These are phyloP conservation scores for Dasysyrphus tricinctus DNA, from an alignment of 2,888 invertebrate genomes.

Conservation along the genomic window DNA sequence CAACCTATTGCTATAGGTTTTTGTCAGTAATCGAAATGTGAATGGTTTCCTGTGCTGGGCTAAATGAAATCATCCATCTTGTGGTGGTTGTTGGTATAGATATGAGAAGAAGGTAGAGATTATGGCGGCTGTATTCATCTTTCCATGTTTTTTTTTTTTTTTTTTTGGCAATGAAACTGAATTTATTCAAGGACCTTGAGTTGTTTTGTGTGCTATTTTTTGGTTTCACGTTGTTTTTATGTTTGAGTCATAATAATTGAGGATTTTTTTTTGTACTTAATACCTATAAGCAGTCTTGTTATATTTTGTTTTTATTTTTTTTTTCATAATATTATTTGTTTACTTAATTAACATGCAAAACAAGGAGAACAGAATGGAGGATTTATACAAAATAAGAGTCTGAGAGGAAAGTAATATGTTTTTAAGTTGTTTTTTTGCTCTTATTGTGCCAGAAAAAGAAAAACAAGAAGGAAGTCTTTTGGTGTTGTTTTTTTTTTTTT, in stretches of 20 bases:
- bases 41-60: constrained; percentile 63
- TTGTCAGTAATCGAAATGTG: constrained; percentile 72
- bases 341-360: background rate
- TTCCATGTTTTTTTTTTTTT: background rate
- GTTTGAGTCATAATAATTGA: background rate
- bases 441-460: background rate
- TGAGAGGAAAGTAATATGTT: background rate
- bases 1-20: constrained; percentile 59
- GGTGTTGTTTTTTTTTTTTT: too few relatives aligned
- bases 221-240: background rate
- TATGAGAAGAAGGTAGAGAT: background rate
- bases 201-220: too few relatives aligned
- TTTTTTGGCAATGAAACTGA: background rate
- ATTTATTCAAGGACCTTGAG: constrained; percentile 13
- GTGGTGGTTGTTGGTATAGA: constrained; percentile 29
- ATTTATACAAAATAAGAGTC: background rate
- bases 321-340: background rate
- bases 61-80: constrained; percentile 63
- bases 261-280: background rate
- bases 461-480: background rate
- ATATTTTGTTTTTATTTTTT: background rate
- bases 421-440: background rate
- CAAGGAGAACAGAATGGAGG: background rate
- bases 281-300: too few relatives aligned
- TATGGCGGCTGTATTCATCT: background rate